Evolutionary conservation across 1,140 invertebrate species (phyloP), one percentile per base, ranked within the genome.

Genomic region (Teleopsis dalmanni): DNA sequence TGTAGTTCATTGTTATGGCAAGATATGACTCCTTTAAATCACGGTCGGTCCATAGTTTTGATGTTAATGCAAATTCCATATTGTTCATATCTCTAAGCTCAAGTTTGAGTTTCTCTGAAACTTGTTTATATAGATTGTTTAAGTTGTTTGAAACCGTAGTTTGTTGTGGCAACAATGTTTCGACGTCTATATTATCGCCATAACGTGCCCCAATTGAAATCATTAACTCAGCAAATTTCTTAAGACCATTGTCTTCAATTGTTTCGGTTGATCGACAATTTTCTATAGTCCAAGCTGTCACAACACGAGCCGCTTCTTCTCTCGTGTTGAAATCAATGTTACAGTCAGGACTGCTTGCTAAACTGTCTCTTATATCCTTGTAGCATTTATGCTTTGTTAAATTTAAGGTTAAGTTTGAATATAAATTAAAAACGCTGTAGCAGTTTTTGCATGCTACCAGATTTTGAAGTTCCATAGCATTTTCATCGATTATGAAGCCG

Each of bases 361-460:
- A n/a, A 19, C 21, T 19, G 22, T 22, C 4, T 23, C 25, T 26
- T 22, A 41, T 26, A 44, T n/a, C n/a, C n/a, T n/a, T n/a, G n/a
- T 31, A 31, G 22, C 42, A 19, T 31, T 31, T 31, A 44, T 44
- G 42, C 31, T 44, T 44, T 11, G 18, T 6, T 31, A 44, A 19
- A 44, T 44, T 29, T 18, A 16, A 29, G 8, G 27, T n/a, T 6
- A n/a, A 6, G 16, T 44, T 33, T 3, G 4, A 18, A 16, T n/a
- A n/a, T n/a, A 21, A 44, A 16, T 44, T 44, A 9, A 16, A 44
- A n/a, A 33, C 25, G 5, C 22, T 44, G 2, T 11, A 3, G 25
- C 42, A 44, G 18, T 31, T 44, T 16, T 31, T 29, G 16, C 42
- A 44, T 29, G 42, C 23, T 4, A 44, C 27, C 14, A 27, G 19